A percentile compares a stretch with the other conserved stretches of the same genome.
These are phyloP conservation scores for Myiotriccus ornatus DNA, from an alignment of 2,797 vertebrate genomes.

Conservation along the genomic window DNA sequence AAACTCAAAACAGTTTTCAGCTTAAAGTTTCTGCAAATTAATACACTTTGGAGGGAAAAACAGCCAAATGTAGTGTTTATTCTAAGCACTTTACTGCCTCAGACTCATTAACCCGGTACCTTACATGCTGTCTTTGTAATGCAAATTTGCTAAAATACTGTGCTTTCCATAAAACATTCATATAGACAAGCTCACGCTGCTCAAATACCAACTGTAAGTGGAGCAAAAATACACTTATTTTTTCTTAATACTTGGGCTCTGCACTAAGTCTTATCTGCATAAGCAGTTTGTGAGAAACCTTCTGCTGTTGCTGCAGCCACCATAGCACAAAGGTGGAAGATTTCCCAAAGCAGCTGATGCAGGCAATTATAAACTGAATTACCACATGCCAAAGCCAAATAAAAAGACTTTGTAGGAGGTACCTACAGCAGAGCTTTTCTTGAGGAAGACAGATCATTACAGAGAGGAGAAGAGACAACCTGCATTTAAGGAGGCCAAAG, in stretches of 20 bases:
- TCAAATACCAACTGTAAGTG: neutral
- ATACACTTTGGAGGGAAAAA: neutral
- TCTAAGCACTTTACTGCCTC: constrained; percentile 21
- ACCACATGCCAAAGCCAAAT: constrained; percentile 15
- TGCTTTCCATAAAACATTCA: constrained; percentile 42
- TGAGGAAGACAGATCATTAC: neutral
- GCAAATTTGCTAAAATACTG: constrained; percentile 51
- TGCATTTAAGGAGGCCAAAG: neutral
- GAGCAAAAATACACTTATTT: neutral
- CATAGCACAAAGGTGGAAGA: neutral
- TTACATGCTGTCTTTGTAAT: constrained; percentile 54
- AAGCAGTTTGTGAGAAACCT: constrained; percentile 26
- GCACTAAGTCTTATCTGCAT: neutral
- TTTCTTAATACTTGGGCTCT: neutral
- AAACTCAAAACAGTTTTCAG: neutral
- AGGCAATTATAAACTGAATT: constrained; percentile 34
- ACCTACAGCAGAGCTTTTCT: neutral
- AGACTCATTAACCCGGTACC: constrained; percentile 40
- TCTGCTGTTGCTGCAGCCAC: constrained; percentile 3
- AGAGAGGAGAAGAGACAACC: neutral
- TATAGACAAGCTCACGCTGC: constrained; percentile 16
- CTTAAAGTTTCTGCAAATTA: constrained; percentile 15
- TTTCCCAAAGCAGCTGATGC: constrained; percentile 41
- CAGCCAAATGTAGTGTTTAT: constrained; percentile 24
- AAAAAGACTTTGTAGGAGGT: neutral